Base-by-base conservation (phyloP, 2,113 vertebrate genomes). In the Pituophis catenifer region DNA sequence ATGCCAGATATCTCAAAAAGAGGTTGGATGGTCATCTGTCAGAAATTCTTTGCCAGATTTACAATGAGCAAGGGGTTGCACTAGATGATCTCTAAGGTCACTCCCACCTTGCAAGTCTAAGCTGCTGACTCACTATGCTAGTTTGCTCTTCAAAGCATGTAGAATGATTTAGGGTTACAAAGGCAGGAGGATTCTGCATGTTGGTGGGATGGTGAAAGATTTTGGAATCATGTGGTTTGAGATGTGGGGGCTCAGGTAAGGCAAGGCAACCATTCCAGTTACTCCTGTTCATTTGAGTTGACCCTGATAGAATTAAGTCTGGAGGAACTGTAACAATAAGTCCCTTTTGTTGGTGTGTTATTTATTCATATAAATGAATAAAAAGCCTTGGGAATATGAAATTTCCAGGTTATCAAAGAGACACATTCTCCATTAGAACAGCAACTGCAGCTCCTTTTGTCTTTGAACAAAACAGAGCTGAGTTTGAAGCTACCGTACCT, bases 381-480 rank as follows among this genome's bases (percentile, higher is more conserved):
- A 96, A 96, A 96, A 90, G 54, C 91, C 95, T 58, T 90, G 48
- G 95, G 29, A 93, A 96, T 93, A 92, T 95, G 33, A 89, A 96
- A 38, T 91, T 92, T 96, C 94, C 89, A 65, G 94, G 94, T 95
- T 91, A 96, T 96, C 93, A 90, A 92, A 96, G 94, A 96, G 92
- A 95, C 95, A 65, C 86, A 75, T 96, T 96, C 95, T 97, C 13
- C 0, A 93, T 95, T 93, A 92, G 93, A 96, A 92, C 89, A 90
- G 86, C 96, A 97, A 96, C 95, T 97, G 95, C 0, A 88, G 91
- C 92, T 90, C 94, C 93, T 94, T 96, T 96, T 97, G 95, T 96
- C 95, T 96, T 95, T 96, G 96, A 96, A 96, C 96, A 95, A 94
- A 96, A 94, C 95, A 95, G 94, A 96, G 95, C 94, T 97, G 95